These are phyloP conservation scores for Brachypteracias leptosomus DNA, from an alignment of 2,113 vertebrate genomes.

Conservation along the genomic window DNA sequence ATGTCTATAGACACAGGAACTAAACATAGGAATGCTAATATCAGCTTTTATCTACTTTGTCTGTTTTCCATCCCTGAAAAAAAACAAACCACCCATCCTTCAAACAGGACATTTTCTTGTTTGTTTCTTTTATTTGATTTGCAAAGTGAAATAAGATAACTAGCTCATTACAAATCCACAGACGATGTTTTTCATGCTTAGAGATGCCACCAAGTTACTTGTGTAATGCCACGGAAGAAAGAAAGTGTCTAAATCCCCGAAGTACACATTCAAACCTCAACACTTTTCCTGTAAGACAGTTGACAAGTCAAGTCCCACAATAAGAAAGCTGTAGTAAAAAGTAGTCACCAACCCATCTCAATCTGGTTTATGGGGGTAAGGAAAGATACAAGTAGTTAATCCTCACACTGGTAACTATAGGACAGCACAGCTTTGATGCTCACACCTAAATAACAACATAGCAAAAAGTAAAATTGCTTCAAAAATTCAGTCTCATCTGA, in stretches of 20 bases:
- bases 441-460: constrained; percentile 32
- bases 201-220: background rate
- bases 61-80: background rate
- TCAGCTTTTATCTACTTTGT: constrained; percentile 44
- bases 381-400: constrained; percentile 2
- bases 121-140: constrained; percentile 20
- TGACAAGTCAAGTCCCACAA: background rate
- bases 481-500: constrained; percentile 45
- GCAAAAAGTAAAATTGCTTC: constrained; percentile 43
- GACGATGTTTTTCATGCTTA: background rate
- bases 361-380: background rate
- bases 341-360: background rate
- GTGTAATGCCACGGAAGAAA: background rate
- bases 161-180: background rate
- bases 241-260: background rate
- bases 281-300: background rate
- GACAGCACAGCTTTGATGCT: constrained; percentile 30
- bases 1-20: constrained; percentile 66
- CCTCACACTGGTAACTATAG: background rate
- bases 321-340: background rate
- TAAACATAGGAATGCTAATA: constrained; percentile 58
- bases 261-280: background rate
- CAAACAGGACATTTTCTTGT: background rate
- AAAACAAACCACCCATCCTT: background rate
- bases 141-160: background rate